Percentiles rank a stretch among this genome's conserved stretches.
Conservation (phyloP, 2,113 vertebrate genomes). For the Naja naja region DNA sequence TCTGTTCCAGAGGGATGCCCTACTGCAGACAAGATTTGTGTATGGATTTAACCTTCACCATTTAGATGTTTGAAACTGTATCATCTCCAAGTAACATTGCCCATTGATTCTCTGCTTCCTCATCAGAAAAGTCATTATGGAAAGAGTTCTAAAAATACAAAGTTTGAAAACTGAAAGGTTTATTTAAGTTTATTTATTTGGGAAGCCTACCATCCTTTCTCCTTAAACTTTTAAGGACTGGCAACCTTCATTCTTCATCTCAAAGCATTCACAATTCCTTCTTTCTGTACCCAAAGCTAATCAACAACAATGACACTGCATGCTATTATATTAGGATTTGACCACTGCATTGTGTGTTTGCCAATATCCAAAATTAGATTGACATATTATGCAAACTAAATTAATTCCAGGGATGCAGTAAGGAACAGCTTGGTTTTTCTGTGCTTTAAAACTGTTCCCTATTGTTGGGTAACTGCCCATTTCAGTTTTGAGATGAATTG, state of each 20-base stretch:
- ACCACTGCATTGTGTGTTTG: constrained; percentile 2
- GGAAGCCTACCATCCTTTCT: neutral
- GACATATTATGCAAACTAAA: constrained; percentile 13
- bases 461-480: constrained; percentile 37
- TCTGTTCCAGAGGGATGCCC: neutral
- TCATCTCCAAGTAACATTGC: neutral
- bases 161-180: neutral
- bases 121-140: neutral
- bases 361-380: neutral
- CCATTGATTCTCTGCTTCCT: neutral
- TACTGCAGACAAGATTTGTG: neutral
- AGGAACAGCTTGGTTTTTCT: constrained; percentile 5
- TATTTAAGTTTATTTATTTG: neutral
- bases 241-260: neutral
- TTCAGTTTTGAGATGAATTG: constrained; percentile 30
- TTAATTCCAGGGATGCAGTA: neutral
- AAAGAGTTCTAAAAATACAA: neutral
- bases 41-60: neutral
- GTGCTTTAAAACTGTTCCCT: constrained; percentile 40
- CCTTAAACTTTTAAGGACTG: neutral
- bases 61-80: neutral
- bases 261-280: neutral
- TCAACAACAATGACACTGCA: constrained; percentile 1
- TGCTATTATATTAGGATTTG: constrained; percentile 10
- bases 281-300: neutral